Conservation (phyloP, 2,888 invertebrate genomes). For the Eulithis testata region DNA sequence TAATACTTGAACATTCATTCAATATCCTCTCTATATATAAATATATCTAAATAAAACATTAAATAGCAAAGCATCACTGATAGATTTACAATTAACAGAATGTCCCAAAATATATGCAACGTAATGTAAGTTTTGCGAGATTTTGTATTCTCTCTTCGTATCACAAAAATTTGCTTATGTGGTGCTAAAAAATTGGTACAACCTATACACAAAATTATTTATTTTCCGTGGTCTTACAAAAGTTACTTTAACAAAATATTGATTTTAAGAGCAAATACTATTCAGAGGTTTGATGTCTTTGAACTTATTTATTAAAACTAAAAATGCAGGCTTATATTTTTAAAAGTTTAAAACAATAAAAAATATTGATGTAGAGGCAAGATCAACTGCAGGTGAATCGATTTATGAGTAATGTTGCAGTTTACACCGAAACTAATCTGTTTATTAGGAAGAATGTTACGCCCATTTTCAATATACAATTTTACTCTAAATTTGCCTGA, state of each 20-base stretch:
- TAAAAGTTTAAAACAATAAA: no score
- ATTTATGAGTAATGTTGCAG: no score
- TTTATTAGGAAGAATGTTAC: no score
- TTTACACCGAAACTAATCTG: no score
- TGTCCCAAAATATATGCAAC: conserved; percentile 2
- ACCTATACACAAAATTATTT: no score
- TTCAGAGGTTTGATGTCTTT: conserved; percentile 22
- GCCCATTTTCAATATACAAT: no score
- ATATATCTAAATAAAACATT: conserved; percentile 46
- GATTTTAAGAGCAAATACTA: conserved; percentile 17
- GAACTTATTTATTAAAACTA: conserved; percentile 28
- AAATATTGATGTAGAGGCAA: no score
- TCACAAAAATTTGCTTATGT: not conserved
- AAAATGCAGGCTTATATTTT: conserved; percentile 24
- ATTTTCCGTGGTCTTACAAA: not conserved
- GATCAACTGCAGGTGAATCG: no score
- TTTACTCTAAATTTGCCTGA: no score
- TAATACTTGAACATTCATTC: conserved; percentile 75
- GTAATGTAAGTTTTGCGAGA: not conserved
- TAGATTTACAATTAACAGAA: not conserved
- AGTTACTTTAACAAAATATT: not conserved
- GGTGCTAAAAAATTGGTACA: not conserved
- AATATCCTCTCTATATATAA: conserved; percentile 49
- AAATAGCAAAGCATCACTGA: conserved; percentile 30
- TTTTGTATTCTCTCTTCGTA: not conserved